These are phyloP conservation scores for Andrena flavipes DNA, from an alignment of 2,888 invertebrate genomes.

Conservation along the genomic window DNA sequence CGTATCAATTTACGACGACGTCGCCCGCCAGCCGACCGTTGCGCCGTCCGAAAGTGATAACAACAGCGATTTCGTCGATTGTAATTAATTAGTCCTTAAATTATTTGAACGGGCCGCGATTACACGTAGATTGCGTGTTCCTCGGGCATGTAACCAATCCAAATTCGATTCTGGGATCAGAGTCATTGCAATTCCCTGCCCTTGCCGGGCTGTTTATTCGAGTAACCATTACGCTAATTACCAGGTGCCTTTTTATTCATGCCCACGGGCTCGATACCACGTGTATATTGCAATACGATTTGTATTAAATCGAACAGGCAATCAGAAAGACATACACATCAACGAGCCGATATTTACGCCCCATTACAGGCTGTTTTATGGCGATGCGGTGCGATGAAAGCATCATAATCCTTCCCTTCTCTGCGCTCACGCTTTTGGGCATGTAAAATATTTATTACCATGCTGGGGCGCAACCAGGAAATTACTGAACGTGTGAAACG, in stretches of 20 bases:
- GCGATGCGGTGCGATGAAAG: not conserved
- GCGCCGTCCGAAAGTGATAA: conserved; percentile 32
- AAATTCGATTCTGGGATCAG: conserved; percentile 5
- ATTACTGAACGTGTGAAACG: not conserved
- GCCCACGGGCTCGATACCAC: not conserved
- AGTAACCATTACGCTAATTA: conserved; percentile 12
- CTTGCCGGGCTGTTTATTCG: not conserved
- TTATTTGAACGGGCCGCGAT: conserved; percentile 13
- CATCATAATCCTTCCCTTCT: not conserved
- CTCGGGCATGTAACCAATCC: not conserved
- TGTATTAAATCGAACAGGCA: not conserved
- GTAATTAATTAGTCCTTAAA: conserved; percentile 41
- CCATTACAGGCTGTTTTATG: not conserved
- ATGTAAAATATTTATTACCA: not conserved
- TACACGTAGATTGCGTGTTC: not conserved
- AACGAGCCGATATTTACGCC: not conserved
- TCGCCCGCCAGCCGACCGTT: conserved; percentile 3
- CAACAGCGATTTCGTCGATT: conserved; percentile 28
- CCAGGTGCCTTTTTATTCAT: not conserved
- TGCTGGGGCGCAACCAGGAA: not conserved
- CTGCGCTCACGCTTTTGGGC: not conserved
- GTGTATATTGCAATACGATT: not conserved
- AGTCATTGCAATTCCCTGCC: not conserved
- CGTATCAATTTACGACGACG: conserved; percentile 28
- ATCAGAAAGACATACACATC: conserved; percentile 7